Percentiles rank a stretch among this genome's conserved stretches.
phyloP scores from a whole-genome alignment of 2,888 invertebrate genomes.

The Eucera pruinosa region DNA sequence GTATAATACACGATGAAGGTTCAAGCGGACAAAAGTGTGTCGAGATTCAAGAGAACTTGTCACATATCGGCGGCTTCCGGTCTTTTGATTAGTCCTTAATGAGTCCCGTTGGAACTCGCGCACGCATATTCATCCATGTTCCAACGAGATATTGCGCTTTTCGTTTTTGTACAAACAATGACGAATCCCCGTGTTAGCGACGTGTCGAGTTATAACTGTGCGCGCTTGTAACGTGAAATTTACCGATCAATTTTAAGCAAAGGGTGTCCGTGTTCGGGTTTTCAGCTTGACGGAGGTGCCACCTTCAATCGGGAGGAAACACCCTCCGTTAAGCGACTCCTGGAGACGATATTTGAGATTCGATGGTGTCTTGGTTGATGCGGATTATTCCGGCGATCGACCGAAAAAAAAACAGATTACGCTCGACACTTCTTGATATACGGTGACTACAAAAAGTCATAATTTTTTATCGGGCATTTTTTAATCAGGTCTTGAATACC shows the following conservation, averaged over 20 bases:
- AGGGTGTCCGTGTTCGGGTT: neutral
- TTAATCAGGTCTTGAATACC: no score
- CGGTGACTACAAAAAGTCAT: no score
- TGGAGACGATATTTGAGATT: constrained; percentile 15
- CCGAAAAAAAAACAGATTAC: constrained; percentile 36
- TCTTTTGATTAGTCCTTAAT: constrained; percentile 11
- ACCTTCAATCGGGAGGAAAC: constrained; percentile 17
- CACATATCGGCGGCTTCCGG: constrained; percentile 34
- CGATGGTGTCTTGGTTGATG: constrained; percentile 6
- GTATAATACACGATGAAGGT: constrained; percentile 49
- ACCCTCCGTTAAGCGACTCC: constrained; percentile 36
- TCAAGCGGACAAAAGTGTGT: constrained; percentile 40
- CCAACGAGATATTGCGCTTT: constrained; percentile 58
- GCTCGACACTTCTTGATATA: constrained; percentile 14
- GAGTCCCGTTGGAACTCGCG: constrained; percentile 45
- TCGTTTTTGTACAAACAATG: constrained; percentile 60
- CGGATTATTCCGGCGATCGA: neutral
- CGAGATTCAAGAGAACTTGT: constrained; percentile 16
- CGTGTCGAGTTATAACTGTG: neutral
- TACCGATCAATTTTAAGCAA: neutral
- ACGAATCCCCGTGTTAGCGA: constrained; percentile 54
- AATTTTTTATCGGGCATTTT: no score
- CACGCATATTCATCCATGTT: constrained; percentile 67
- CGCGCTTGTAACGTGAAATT: constrained; percentile 16
- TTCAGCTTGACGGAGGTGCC: constrained; percentile 26